These are phyloP conservation scores for Aegithalos caudatus DNA, from an alignment of 2,113 vertebrate genomes.

Conservation along the genomic window DNA sequence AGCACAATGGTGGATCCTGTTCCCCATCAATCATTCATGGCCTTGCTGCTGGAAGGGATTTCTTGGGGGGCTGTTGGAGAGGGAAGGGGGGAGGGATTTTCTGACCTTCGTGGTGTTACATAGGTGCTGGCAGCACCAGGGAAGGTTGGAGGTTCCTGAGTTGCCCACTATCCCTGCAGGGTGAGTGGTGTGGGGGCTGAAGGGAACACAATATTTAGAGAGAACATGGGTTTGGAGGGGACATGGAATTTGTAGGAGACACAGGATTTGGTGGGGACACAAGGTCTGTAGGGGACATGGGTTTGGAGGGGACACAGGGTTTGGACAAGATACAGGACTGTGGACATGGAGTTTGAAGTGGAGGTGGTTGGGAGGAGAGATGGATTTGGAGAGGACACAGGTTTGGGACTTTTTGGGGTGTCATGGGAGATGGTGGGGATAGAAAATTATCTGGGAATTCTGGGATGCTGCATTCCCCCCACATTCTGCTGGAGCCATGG, in stretches of 20 bases:
- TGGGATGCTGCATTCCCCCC: neutral
- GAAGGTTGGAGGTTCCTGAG: neutral
- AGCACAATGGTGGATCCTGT: conserved; percentile 16
- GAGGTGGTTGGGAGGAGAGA: neutral
- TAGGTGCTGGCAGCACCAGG: neutral
- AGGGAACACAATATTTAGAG: neutral
- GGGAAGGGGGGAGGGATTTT: neutral
- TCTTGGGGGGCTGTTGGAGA: neutral
- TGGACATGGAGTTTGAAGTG: neutral
- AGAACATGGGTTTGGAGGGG: neutral
- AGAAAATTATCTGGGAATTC: neutral
- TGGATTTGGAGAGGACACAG: rapidly evolving
- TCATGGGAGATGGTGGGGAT: neutral
- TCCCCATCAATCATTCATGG: conserved; percentile 45
- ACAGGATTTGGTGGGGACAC: neutral
- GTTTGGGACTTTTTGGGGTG: neutral
- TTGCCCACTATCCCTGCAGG: rapidly evolving
- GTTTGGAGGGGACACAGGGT: neutral
- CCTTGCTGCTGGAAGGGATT: neutral
- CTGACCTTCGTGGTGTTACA: rapidly evolving
- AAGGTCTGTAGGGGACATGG: too few species aligned
- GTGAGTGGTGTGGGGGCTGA: neutral
- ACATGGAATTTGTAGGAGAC: neutral
- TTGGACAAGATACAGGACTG: neutral
- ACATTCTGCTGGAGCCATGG: neutral